These are phyloP conservation scores for Scaeva pyrastri DNA, from an alignment of 2,888 invertebrate genomes.

Conservation along the genomic window DNA sequence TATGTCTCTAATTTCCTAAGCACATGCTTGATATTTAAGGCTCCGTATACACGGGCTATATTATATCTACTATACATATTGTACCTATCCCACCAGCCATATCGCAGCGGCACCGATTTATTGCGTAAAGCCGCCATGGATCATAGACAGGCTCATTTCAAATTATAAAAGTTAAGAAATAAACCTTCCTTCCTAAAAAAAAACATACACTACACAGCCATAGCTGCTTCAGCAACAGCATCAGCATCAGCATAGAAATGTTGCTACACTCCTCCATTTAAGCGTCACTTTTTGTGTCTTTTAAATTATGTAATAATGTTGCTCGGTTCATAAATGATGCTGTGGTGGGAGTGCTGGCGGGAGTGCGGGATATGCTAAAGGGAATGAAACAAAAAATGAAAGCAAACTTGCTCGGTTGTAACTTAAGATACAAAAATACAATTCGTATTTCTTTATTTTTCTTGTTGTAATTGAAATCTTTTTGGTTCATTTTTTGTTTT, in stretches of 20 bases:
- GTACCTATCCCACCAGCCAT: background rate
- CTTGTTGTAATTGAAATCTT: constrained; percentile 68
- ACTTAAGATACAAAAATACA: constrained; percentile 52
- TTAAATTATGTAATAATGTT: constrained; percentile 60
- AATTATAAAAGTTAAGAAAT: constrained; percentile 32
- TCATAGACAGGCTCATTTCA: constrained; percentile 50
- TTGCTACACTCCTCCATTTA: constrained; percentile 58
- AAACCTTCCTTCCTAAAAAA: constrained; percentile 31
- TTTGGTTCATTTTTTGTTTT: constrained; percentile 39
- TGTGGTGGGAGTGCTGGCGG: background rate
- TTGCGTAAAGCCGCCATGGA: constrained; percentile 64
- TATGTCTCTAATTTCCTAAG: constrained; percentile 69
- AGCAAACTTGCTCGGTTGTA: constrained; percentile 61
- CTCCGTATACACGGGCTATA: too few relatives aligned
- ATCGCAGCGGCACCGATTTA: constrained; percentile 44
- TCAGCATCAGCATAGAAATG: constrained; percentile 59
- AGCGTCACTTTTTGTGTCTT: constrained; percentile 37
- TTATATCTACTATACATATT: too few relatives aligned
- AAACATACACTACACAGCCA: background rate
- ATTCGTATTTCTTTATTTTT: constrained; percentile 35
- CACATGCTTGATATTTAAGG: constrained; percentile 45
- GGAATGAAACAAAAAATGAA: constrained; percentile 56
- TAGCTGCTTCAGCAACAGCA: background rate
- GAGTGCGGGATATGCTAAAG: background rate
- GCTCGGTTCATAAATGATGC: constrained; percentile 7